Evolutionary conservation across 2,888 invertebrate species (phyloP).

Genomic region (Tanaodytes sp.): DNA sequence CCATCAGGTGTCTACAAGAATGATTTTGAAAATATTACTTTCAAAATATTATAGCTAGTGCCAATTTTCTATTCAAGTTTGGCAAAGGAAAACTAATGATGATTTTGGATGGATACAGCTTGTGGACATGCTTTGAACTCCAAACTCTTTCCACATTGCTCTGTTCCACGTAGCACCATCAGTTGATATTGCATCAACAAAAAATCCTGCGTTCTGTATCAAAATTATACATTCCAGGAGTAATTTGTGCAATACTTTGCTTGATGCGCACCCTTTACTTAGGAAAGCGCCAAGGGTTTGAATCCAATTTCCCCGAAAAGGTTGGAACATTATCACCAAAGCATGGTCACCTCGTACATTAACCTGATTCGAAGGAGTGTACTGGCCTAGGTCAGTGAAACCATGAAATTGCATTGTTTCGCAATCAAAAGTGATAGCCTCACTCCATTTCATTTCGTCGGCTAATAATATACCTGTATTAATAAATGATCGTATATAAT

Average conservation of each 20-base stretch:
- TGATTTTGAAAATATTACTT: no score
- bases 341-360: slow-evolving; percentile 57
- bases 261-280: slow-evolving; percentile 54
- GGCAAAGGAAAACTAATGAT: no score
- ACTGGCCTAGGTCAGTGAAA: background rate
- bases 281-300: slow-evolving; percentile 58
- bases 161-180: slow-evolving; percentile 58
- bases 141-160: slow-evolving; percentile 24
- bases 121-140: background rate
- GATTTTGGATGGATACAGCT: slow-evolving; percentile 7
- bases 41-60: no score
- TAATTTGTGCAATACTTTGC: slow-evolving; percentile 53
- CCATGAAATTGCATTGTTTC: background rate
- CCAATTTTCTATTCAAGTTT: no score
- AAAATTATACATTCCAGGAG: slow-evolving; percentile 57
- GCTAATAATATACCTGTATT: slow-evolving; percentile 2
- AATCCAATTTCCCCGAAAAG: slow-evolving; percentile 56
- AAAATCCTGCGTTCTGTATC: slow-evolving; percentile 52
- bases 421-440: background rate
- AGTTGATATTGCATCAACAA: slow-evolving; percentile 50
- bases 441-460: slow-evolving; percentile 6
- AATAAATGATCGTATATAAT: no score
- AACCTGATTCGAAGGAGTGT: slow-evolving; percentile 31
- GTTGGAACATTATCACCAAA: slow-evolving; percentile 58
- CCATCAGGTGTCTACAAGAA: slow-evolving; percentile 54